A percentile compares a stretch with the other conserved stretches of the same genome.
phyloP scores from a whole-genome alignment of 2,113 vertebrate species.

The Peromyscus polionotus region DNA sequence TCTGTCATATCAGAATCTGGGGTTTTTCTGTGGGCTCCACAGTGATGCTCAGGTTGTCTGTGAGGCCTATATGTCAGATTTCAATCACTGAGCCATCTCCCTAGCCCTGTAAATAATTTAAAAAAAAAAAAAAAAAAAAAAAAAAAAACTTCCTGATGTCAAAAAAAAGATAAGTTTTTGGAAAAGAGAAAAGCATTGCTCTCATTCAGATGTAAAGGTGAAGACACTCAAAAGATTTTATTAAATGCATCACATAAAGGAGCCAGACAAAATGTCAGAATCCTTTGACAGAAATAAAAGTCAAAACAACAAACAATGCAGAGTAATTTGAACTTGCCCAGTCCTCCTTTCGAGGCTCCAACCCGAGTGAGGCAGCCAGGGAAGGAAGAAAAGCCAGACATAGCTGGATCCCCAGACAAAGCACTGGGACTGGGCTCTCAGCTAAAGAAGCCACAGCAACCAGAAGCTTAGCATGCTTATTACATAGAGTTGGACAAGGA shows the following conservation, averaged over 20 bases:
- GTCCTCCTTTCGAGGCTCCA: no score
- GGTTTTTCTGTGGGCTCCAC: background rate
- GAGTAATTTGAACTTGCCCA: background rate
- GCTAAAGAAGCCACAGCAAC: background rate
- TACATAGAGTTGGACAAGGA: background rate
- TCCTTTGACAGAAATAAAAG: background rate
- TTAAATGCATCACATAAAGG: background rate
- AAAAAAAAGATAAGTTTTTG: background rate
- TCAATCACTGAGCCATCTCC: no score
- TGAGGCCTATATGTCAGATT: background rate
- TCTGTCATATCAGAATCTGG: background rate
- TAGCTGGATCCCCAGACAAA: background rate
- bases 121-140: background rate
- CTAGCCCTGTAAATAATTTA: background rate
- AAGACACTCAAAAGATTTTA: background rate
- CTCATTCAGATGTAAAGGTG: conserved; percentile 35
- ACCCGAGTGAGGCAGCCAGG: background rate
- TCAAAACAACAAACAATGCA: background rate
- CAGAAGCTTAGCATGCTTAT: background rate
- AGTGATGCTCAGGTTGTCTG: background rate
- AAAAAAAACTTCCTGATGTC: background rate
- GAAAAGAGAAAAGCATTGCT: conserved; percentile 16
- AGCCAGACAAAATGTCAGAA: background rate
- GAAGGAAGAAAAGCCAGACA: background rate
- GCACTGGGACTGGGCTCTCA: background rate